These are phyloP conservation scores for Scaeva pyrastri DNA, from an alignment of 2,888 invertebrate species.

Conservation along the genomic window DNA sequence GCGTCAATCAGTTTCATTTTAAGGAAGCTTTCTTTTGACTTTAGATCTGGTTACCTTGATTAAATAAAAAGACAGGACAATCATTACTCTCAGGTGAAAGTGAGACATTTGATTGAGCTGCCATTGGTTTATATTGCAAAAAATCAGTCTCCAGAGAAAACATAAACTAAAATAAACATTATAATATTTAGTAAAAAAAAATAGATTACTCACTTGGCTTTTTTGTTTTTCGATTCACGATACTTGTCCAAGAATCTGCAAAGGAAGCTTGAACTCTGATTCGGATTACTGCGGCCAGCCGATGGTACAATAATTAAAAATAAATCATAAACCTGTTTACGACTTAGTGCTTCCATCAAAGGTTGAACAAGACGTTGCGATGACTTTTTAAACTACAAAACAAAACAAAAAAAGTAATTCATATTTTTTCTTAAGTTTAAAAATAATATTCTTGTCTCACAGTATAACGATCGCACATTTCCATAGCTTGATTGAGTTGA, in stretches of 20 bases:
- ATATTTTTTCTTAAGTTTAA: not conserved
- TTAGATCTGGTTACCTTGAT: too few species aligned
- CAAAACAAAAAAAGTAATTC: not conserved
- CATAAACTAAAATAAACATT: too few species aligned
- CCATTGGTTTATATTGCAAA: too few species aligned
- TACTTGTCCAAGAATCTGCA: constrained; percentile 78
- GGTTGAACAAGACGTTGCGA: constrained; percentile 78
- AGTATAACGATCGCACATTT: constrained; percentile 54
- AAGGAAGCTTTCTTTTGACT: too few species aligned
- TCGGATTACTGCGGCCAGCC: constrained; percentile 80
- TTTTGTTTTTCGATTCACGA: constrained; percentile 79
- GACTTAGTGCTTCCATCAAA: constrained; percentile 77
- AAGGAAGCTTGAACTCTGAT: constrained; percentile 78
- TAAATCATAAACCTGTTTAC: constrained; percentile 79
- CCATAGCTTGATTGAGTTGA: constrained; percentile 75
- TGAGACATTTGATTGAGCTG: too few species aligned
- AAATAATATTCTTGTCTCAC: constrained; percentile 34
- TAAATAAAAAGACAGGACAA: too few species aligned
- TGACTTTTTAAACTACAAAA: constrained; percentile 70
- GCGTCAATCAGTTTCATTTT: too few species aligned
- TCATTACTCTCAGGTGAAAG: too few species aligned
- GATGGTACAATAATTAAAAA: constrained; percentile 82
- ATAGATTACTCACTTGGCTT: constrained; percentile 80
- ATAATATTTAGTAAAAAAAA: too few species aligned
- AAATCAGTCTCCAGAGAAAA: too few species aligned